phyloP scores from a whole-genome alignment of 1,140 invertebrate species.

The Conus ventricosus region DNA sequence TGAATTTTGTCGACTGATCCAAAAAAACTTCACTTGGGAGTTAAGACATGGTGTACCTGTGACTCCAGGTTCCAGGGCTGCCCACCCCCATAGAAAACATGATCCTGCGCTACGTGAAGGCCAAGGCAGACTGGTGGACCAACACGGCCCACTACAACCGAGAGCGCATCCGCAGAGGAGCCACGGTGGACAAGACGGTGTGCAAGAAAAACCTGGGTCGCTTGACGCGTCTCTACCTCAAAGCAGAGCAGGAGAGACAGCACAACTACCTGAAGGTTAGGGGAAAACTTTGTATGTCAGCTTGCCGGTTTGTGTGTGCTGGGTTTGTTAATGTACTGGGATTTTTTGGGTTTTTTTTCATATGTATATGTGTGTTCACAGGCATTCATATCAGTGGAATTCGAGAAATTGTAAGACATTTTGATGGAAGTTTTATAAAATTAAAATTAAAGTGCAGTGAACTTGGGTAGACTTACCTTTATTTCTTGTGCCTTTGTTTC shows the following conservation, averaged over 20 bases:
- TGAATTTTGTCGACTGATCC: too few species aligned
- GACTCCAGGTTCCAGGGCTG: conserved; percentile 88
- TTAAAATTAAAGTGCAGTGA: too few species aligned
- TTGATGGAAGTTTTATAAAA: too few species aligned
- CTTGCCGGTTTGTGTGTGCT: neutral
- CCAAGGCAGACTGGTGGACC: conserved; percentile 99
- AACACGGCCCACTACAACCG: conserved; percentile 99
- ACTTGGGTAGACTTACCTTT: too few species aligned
- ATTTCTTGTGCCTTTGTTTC: too few species aligned
- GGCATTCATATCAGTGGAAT: too few species aligned
- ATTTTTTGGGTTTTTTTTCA: neutral
- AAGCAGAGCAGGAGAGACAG: conserved; percentile 99
- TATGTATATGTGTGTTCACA: neutral
- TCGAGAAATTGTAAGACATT: too few species aligned
- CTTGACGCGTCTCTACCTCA: conserved; percentile 96
- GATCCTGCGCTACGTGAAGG: conserved; percentile 99
- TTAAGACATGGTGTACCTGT: too few species aligned
- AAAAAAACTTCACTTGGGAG: too few species aligned
- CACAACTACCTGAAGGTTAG: conserved; percentile 94
- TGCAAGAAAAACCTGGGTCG: conserved; percentile 99
- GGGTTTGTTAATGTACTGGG: neutral
- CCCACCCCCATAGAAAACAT: conserved; percentile 99
- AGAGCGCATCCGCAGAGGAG: conserved; percentile 84
- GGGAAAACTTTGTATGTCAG: too few species aligned
- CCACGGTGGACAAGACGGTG: conserved; percentile 96